These are phyloP conservation scores for Drosophila chauvacae DNA, from an alignment of 1,140 invertebrate species.

Conservation along the genomic window DNA sequence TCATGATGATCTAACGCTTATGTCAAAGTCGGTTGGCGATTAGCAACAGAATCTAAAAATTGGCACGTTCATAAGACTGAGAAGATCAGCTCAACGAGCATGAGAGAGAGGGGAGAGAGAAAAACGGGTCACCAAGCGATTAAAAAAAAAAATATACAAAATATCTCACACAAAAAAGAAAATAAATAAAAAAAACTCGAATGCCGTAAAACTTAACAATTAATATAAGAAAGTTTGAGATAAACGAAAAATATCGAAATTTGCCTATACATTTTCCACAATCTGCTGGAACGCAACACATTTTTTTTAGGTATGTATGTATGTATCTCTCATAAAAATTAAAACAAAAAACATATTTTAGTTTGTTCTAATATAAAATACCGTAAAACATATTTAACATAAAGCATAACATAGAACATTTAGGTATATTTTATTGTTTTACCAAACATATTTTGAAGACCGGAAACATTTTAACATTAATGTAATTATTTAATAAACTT, in stretches of 20 bases:
- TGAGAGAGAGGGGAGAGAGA: too few relatives aligned
- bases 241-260: background rate
- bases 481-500: background rate
- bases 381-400: background rate
- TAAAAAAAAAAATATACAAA: background rate
- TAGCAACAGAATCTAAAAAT: conserved; percentile 35
- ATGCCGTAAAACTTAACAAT: conserved; percentile 1
- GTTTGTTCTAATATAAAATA: background rate
- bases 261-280: background rate
- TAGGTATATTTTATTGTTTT: background rate
- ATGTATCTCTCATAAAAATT: too few relatives aligned
- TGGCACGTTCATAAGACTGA: conserved; percentile 23
- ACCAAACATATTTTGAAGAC: background rate
- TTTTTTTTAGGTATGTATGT: too few relatives aligned
- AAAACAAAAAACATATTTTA: too few relatives aligned
- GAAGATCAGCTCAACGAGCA: background rate
- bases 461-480: background rate
- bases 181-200: too few relatives aligned
- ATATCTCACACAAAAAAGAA: background rate
- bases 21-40: conserved; percentile 37
- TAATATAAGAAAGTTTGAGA: background rate
- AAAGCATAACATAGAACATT: too few relatives aligned
- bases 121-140: conserved; percentile 18
- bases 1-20: conserved; percentile 34
- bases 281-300: background rate